Percentiles rank a stretch among this genome's conserved stretches.
These are phyloP conservation scores for Drosophila serrata DNA, from an alignment of 1,140 invertebrate genomes.

Conservation along the genomic window DNA sequence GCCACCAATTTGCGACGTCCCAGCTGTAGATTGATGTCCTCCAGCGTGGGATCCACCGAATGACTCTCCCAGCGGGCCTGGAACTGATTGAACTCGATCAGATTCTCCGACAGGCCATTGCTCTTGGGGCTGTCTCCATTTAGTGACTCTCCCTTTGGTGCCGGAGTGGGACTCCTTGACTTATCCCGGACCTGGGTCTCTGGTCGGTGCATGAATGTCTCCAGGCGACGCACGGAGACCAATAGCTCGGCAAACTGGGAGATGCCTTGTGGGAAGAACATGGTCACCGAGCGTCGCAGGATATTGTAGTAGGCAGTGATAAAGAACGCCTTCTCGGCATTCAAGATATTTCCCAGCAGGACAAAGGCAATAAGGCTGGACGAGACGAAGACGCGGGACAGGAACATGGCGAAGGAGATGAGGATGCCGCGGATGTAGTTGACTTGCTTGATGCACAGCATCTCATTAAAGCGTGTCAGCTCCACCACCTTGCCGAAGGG, in stretches of 20 bases:
- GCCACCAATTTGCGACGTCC: conserved; percentile 87
- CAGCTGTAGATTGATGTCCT: conserved; percentile 65
- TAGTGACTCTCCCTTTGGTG: conserved; percentile 9
- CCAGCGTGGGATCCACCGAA: conserved; percentile 50
- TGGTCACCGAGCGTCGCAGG: conserved; percentile 90
- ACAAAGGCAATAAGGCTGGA: conserved; percentile 91
- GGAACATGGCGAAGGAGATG: conserved; percentile 90
- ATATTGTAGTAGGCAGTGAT: conserved; percentile 91
- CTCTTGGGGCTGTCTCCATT: conserved; percentile 48
- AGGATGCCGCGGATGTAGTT: conserved; percentile 90
- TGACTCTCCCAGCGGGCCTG: conserved; percentile 69
- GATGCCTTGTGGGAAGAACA: conserved; percentile 89
- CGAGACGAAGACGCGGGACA: conserved; percentile 91
- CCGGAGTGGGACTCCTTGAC: conserved; percentile 17
- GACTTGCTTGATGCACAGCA: conserved; percentile 87
- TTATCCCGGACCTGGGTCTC: conserved; percentile 86
- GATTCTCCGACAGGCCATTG: conserved; percentile 38
- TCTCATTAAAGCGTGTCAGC: conserved; percentile 86
- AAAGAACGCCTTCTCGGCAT: conserved; percentile 91
- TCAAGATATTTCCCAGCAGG: conserved; percentile 86
- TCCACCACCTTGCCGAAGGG: conserved; percentile 90
- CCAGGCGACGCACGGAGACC: conserved; percentile 89
- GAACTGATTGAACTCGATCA: conserved; percentile 63
- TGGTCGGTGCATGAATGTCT: conserved; percentile 89
- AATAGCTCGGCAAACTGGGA: conserved; percentile 88